Evolutionary conservation across 1,140 invertebrate species (phyloP).

Genomic region (Micrasema minimum): DNA sequence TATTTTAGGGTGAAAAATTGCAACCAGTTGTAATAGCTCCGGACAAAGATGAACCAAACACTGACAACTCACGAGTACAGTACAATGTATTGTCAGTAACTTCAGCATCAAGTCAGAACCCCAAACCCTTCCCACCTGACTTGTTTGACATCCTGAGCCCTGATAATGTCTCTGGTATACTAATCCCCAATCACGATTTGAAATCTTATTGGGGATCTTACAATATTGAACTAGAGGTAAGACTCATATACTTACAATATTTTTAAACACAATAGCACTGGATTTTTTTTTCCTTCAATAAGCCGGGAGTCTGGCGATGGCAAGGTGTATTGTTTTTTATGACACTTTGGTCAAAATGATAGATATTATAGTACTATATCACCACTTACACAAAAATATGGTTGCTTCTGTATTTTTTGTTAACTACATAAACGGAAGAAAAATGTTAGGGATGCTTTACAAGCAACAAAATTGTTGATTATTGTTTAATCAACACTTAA

Average conservation of each 20-base stretch:
- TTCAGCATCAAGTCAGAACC: slow-evolving; percentile 54
- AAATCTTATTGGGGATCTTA: slow-evolving; percentile 67
- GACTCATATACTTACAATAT: background rate
- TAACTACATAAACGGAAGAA: no score
- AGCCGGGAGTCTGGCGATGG: no score
- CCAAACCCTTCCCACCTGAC: slow-evolving; percentile 48
- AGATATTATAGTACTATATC: no score
- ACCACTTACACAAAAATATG: no score
- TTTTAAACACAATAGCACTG: no score
- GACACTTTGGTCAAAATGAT: no score
- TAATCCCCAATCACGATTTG: slow-evolving; percentile 59
- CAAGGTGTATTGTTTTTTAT: no score
- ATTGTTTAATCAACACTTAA: no score
- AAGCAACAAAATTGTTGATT: no score
- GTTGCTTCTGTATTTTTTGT: no score
- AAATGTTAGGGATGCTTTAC: no score
- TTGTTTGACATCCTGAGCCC: slow-evolving; percentile 61
- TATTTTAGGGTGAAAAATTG: slow-evolving; percentile 55
- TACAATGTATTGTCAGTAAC: slow-evolving; percentile 60
- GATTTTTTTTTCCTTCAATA: no score
- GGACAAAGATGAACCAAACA: slow-evolving; percentile 65
- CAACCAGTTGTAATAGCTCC: slow-evolving; percentile 60
- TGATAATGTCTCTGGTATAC: slow-evolving; percentile 58
- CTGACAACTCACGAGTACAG: slow-evolving; percentile 63
- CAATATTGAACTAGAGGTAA: slow-evolving; percentile 61